Base-by-base conservation (phyloP, 2,797 vertebrate genomes). In the Coracias cyanogaster region DNA sequence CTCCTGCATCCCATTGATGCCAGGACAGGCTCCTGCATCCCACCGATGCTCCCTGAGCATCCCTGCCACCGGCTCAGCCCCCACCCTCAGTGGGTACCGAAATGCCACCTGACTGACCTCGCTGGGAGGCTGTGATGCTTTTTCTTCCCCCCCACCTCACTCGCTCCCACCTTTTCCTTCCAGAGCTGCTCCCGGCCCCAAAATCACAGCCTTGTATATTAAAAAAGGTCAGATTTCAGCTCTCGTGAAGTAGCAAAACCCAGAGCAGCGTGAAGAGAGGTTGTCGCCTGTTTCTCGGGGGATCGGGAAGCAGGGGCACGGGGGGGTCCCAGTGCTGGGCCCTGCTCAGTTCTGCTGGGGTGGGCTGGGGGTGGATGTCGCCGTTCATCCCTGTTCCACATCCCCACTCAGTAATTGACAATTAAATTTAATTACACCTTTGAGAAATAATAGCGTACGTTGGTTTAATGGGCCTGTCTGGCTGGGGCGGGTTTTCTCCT, bases 221-320 rank as follows among this genome's bases (percentile, higher is more conserved):
- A 86, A 94, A 96, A 96, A 96, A 96, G 96, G 96, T 96, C 96
- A 96, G 65, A 35, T 96, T 95, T 95, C 96, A 96, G 82, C 93
- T 96, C 90, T 22, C 11, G 90, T 88, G 96, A 93, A 90, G 88
- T 2, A 64, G 82, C 48, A 91, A 26, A n/a, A 82, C 66, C 26
- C 93, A 95, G 92, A 93, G 72, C 76, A 78, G 93, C 88, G 72
- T 95, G 88, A 96, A 95, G 43, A 60, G 88, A 6, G 0, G 0
- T 78, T 33, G 78, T 33, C 8, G 25, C 39, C 16, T 0, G 10
- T 4, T 87, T 76, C 88, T 57, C 25, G 60, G 45, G 71, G 76
- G 48, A 21, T 9, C 10, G 0, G 62, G 43, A 39, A 28, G 0
- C 10, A 8, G 22, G 72, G 73, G 52, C 22, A 33, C 0, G 65